Evolutionary conservation across 2,888 invertebrate genomes (phyloP).

Genomic region (Nasonovia ribisnigri): DNA sequence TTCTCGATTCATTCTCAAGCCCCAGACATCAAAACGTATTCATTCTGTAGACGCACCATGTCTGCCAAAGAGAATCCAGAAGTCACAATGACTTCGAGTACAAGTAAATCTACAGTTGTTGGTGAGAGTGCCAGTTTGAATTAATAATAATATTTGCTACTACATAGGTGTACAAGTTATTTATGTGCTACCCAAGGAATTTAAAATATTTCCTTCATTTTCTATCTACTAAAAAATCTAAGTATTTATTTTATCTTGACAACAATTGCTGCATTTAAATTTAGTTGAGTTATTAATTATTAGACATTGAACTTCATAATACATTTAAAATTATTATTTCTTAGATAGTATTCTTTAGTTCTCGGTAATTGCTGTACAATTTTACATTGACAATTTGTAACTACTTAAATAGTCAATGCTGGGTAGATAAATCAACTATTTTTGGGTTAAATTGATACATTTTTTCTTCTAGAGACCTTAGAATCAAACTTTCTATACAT

Average conservation of each 20-base stretch:
- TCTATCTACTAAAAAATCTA: not conserved
- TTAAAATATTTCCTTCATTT: not conserved
- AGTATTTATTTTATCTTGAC: too few relatives aligned
- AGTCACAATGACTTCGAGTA: not conserved
- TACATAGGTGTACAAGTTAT: not conserved
- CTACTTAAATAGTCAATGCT: too few relatives aligned
- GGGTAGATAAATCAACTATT: too few relatives aligned
- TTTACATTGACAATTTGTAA: too few relatives aligned
- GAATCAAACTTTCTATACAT: too few relatives aligned
- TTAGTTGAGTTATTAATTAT: too few relatives aligned
- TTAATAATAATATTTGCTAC: not conserved
- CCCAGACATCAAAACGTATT: not conserved
- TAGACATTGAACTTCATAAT: too few relatives aligned
- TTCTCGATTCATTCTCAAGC: not conserved
- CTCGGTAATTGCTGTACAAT: not conserved
- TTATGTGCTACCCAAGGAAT: not conserved
- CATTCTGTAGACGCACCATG: not conserved
- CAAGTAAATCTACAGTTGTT: not conserved
- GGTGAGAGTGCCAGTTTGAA: not conserved
- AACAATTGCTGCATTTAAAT: too few relatives aligned
- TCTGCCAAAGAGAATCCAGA: not conserved
- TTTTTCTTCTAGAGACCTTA: too few relatives aligned
- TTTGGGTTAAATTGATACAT: too few relatives aligned
- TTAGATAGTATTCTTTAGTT: not conserved
- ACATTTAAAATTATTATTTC: not conserved